These are phyloP conservation scores for Orientallactaga sibirica DNA, from an alignment of 2,797 vertebrate species.

Conservation along the genomic window DNA sequence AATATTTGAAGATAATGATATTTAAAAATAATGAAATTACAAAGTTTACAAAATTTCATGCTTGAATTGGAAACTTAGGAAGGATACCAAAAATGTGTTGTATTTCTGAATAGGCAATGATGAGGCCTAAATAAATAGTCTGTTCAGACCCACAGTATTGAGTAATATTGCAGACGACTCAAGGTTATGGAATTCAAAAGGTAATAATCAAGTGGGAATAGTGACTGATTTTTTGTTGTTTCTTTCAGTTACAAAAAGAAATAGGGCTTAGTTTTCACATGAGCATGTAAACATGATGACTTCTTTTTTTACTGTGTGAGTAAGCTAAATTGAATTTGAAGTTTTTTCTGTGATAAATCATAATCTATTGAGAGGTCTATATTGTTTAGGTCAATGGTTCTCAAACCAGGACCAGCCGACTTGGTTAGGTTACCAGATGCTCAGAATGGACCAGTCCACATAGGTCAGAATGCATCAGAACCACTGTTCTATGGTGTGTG, in stretches of 20 bases:
- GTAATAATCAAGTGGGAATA: background rate
- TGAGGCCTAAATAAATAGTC: background rate
- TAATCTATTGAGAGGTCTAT: background rate
- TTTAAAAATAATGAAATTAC: background rate
- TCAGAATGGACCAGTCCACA: background rate
- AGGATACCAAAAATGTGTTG: background rate
- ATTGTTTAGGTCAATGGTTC: background rate
- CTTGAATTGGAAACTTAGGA: background rate
- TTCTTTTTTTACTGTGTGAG: background rate
- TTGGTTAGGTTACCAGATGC: background rate
- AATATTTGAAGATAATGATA: constrained; percentile 8
- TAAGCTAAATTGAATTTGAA: background rate
- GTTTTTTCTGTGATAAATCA: background rate
- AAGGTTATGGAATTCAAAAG: background rate
- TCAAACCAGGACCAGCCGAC: background rate
- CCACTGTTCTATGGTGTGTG: background rate
- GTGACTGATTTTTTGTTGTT: background rate
- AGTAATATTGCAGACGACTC: background rate
- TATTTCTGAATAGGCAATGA: background rate
- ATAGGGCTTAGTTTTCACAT: background rate
- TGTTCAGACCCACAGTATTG: background rate
- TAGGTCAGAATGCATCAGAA: background rate
- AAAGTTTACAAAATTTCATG: background rate
- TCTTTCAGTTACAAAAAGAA: background rate
- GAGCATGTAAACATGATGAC: background rate